These are phyloP conservation scores for Geotria australis DNA, from an alignment of 2,797 vertebrate genomes.

Conservation along the genomic window DNA sequence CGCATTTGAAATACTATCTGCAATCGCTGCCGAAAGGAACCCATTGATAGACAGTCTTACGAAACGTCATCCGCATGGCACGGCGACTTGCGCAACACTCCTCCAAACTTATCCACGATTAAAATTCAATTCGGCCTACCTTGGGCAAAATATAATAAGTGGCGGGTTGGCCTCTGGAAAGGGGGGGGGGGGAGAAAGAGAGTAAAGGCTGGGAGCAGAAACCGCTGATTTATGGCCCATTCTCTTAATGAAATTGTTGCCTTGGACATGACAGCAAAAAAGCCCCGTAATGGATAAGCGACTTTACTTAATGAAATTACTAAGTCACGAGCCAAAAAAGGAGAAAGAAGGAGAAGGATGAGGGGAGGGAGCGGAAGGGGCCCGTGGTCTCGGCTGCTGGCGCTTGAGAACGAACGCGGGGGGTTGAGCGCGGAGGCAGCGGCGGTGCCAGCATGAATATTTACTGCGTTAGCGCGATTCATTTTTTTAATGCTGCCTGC, in stretches of 20 bases:
- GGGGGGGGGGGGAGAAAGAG: neutral
- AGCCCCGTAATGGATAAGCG: conserved; percentile 92
- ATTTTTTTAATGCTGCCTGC: no score
- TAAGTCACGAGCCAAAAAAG: conserved; percentile 57
- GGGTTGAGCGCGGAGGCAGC: no score
- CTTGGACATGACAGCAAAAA: conserved; percentile 62
- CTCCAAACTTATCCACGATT: no score
- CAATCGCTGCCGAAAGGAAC: no score
- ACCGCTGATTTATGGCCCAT: conserved; percentile 93
- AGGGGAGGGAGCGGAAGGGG: conserved; percentile 6
- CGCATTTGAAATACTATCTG: no score
- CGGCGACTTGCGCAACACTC: no score
- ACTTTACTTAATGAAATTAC: conserved; percentile 99
- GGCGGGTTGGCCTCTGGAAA: neutral
- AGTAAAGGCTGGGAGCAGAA: conserved; percentile 10
- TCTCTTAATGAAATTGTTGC: conserved; percentile 99
- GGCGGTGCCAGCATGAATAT: conserved; percentile 53
- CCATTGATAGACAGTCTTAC: no score
- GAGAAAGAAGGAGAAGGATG: conserved; percentile 5
- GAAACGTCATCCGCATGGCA: no score
- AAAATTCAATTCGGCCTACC: no score
- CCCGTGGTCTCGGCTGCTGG: conserved; percentile 1
- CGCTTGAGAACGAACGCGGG: no score
- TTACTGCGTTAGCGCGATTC: conserved; percentile 22
- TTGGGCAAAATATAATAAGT: no score